Conservation (phyloP, 2,797 vertebrate species). For the Synanceia verrucosa region DNA sequence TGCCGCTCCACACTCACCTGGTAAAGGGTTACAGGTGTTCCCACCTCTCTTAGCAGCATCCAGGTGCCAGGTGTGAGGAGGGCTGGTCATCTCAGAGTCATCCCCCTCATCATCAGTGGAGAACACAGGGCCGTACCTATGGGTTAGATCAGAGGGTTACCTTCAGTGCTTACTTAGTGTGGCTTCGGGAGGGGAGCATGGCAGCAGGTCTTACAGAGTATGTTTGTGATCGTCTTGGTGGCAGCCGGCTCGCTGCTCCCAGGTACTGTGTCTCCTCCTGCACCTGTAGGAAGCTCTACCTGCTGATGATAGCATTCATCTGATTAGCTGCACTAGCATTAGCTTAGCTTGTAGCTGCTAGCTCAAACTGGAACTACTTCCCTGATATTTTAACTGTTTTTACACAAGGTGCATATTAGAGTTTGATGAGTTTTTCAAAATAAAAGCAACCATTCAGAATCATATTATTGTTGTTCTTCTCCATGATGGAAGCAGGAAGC, state of each 20-base stretch:
- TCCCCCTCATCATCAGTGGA: conserved; percentile 82
- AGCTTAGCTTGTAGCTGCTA: too few relatives aligned
- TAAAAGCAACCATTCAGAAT: too few relatives aligned
- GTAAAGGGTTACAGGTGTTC: conserved; percentile 77
- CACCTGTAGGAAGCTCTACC: conserved; percentile 42
- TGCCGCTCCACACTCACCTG: conserved; percentile 73
- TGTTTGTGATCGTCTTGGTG: conserved; percentile 45
- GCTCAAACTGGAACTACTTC: too few relatives aligned
- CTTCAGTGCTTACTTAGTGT: too few relatives aligned
- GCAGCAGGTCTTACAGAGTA: conserved; percentile 26
- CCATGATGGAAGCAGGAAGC: too few relatives aligned
- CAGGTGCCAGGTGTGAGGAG: conserved; percentile 52
- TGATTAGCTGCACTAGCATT: too few relatives aligned
- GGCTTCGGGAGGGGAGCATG: background rate
- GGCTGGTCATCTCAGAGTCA: conserved; percentile 44
- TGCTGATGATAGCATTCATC: too few relatives aligned
- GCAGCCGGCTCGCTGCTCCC: conserved; percentile 46
- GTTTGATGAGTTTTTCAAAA: too few relatives aligned
- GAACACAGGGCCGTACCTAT: conserved; percentile 63
- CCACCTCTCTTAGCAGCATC: conserved; percentile 62
- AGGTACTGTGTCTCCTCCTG: conserved; percentile 31
- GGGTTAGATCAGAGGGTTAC: too few relatives aligned
- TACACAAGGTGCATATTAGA: too few relatives aligned
- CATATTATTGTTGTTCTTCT: too few relatives aligned
- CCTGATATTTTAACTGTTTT: too few relatives aligned